Percentiles rank a stretch among this genome's conserved stretches.
These are phyloP conservation scores for Morone saxatilis DNA, from an alignment of 2,113 vertebrate genomes.

Conservation along the genomic window DNA sequence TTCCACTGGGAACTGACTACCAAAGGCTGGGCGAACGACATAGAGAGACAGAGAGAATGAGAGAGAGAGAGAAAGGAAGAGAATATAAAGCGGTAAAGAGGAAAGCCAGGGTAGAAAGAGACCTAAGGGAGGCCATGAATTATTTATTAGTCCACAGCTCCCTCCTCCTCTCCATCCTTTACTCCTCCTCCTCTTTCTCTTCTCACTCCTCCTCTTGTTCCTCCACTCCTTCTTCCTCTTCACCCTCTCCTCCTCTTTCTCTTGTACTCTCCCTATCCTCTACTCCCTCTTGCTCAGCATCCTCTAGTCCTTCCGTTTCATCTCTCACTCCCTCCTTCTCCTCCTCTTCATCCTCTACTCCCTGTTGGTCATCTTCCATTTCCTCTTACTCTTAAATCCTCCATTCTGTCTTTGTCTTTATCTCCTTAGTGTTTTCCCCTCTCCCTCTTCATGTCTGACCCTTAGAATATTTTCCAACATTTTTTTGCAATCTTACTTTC, in stretches of 20 bases:
- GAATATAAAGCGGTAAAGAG: slow-evolving; percentile 36
- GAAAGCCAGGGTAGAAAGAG: slow-evolving; percentile 39
- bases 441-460: background rate
- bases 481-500: background rate
- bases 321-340: slow-evolving; percentile 65
- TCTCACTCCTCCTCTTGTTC: slow-evolving; percentile 62
- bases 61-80: background rate
- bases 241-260: slow-evolving; percentile 21
- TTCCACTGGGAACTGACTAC: slow-evolving; percentile 56
- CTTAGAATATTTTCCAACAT: background rate
- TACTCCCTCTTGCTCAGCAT: slow-evolving; percentile 53
- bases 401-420: slow-evolving; percentile 5
- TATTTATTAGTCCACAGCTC: slow-evolving; percentile 69
- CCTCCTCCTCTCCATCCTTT: slow-evolving; percentile 76
- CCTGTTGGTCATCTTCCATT: slow-evolving; percentile 28
- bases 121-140: slow-evolving; percentile 67
- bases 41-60: background rate
- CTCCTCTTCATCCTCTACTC: slow-evolving; percentile 75
- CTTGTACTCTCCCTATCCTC: slow-evolving; percentile 69
- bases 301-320: slow-evolving; percentile 51
- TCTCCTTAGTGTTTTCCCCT: background rate
- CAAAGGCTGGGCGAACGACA: slow-evolving; percentile 30
- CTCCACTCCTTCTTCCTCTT: slow-evolving; percentile 63
- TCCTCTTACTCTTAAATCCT: background rate
- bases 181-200: slow-evolving; percentile 67